Percentiles rank a stretch among this genome's conserved stretches.
Evolutionary conservation across 2,113 vertebrate species (phyloP).

Genomic region (Pogona vitticeps): DNA sequence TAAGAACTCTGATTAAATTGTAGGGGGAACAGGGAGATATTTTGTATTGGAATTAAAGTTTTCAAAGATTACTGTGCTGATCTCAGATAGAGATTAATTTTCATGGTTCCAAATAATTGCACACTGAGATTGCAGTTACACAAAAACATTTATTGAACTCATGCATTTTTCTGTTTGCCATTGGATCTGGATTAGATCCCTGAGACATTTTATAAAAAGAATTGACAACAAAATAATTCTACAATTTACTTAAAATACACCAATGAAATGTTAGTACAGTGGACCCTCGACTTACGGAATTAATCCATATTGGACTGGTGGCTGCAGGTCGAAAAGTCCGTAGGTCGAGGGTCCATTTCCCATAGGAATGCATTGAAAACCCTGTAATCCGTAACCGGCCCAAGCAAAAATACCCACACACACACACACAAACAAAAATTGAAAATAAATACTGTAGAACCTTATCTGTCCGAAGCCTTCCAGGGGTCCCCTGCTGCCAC

Average conservation of each 20-base stretch:
- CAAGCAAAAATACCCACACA: too few species aligned
- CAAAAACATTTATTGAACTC: background rate
- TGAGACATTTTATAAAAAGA: background rate
- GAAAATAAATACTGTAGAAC: too few species aligned
- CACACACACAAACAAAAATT: too few species aligned
- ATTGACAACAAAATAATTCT: background rate
- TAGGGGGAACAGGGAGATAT: background rate
- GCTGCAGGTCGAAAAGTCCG: too few species aligned
- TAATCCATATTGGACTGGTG: too few species aligned
- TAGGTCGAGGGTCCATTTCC: too few species aligned
- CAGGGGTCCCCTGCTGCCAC: too few species aligned
- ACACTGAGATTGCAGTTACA: background rate
- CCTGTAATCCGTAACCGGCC: too few species aligned
- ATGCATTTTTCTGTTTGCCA: background rate
- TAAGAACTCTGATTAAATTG: background rate
- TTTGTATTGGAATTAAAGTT: background rate
- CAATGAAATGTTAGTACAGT: background rate
- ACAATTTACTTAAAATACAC: background rate
- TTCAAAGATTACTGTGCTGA: background rate
- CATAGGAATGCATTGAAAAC: too few species aligned
- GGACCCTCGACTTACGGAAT: too few species aligned
- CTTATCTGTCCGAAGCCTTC: too few species aligned
- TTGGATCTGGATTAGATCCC: background rate
- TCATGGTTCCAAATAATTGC: background rate
- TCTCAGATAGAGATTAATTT: background rate